Evolutionary conservation across 2,113 vertebrate genomes (phyloP), one percentile per base, ranked within the genome.

Genomic region (Scortum barcoo): DNA sequence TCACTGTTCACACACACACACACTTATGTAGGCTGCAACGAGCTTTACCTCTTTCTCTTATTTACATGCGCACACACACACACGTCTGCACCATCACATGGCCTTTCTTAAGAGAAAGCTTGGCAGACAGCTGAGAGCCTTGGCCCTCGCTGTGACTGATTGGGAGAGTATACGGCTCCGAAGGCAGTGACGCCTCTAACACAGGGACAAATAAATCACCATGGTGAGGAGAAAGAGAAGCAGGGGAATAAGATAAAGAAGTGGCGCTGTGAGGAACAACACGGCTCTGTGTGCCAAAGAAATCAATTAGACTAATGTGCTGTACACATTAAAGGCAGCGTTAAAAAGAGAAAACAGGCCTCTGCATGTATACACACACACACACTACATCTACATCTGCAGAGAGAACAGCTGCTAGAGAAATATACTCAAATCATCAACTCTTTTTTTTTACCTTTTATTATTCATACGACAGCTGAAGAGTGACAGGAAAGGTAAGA

Each of bases 161-260:
- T 84, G 80, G 56, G 72, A 76, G 79, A 44, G 68, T 76, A 61
- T 74, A 40, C 33, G 60, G 53, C 72, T 89, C 56, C 82, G 88
- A 91, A 88, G 83, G 84, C 89, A 81, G 76, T 66, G 88, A 81
- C 79, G 72, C 75, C 71, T 86, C 81, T 17, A 76, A 81, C 87
- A 81, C 76, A 42, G 58, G 66, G 77, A 90, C 75, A 78, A 83
- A 92, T 92, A 86, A 84, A 92, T 93, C 87, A 91, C 77, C 8
- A n/a, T 7, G 73, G 75, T 13, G 81, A 76, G 56, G 76, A 84
- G 85, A 86, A 81, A 81, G 81, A 83, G 80, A 63, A 71, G 54
- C 63, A 33, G 74, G 75, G 56, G 67, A 81, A 74, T 61, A 80
- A 85, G 80, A 83, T 67, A 69, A 84, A 87, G 77, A 82, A 70